Base-by-base conservation (phyloP, 2,113 vertebrate genomes). In the Sitta europaea region DNA sequence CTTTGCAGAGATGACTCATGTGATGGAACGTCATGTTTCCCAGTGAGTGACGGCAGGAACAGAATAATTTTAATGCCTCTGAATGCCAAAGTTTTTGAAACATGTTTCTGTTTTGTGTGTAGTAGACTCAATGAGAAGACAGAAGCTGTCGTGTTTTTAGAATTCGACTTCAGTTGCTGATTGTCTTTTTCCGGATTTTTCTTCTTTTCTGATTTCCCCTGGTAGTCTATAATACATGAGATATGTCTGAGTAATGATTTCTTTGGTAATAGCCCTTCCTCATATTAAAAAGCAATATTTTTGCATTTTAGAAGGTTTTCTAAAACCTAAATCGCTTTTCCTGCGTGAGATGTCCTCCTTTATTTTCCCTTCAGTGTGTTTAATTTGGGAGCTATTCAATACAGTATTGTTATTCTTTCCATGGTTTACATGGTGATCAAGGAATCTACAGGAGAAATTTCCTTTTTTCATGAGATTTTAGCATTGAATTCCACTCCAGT, bases 41-140 rank as follows among this genome's bases (percentile, higher is more conserved):
- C 90, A 92, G 88, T 72, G 93, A 92, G 75, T 48, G 73, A 94
- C 36, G 88, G 85, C 55, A 92, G 83, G 74, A 78, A 65, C 53
- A 78, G 86, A 95, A 95, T 93, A 95, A 96, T 94, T 95, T 91
- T 67, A 92, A 53, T 84, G 62, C 62, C 72, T 93, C 70, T 84
- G 53, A 94, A 88, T 83, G 86, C 91, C 67, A 94, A 43, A 16
- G 82, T 79, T 94, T 78, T 91, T 81, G 51, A 71, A 92, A 93
- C 51, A 70, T 14, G 3, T 88, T 96, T 95, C 71, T 94, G 58
- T 94, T 94, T 94, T 94, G 47, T 90, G 61, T 88, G 77, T 80
- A 74, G 84, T 35, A 57, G 7, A 9, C 35, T 87, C 48, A 66
- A 28, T 54, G 55, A 67, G 81, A 96, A 74, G 28, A 19, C 62